Conservation (phyloP, 1,140 invertebrate species). For the Sarcophaga peregrina region DNA sequence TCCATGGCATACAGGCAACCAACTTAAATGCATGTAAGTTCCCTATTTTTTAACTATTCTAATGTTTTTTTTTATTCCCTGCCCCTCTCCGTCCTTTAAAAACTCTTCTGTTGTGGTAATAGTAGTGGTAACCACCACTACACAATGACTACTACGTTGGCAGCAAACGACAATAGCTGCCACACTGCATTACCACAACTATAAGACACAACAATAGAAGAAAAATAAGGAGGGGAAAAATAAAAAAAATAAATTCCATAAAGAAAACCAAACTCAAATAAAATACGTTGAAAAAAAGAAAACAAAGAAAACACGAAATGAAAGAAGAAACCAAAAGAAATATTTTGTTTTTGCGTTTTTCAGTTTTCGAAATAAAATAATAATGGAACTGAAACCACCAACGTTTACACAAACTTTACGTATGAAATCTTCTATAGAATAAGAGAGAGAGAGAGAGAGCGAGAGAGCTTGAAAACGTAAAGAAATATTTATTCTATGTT, state of each 20-base stretch:
- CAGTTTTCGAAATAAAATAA: neutral
- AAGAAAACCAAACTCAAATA: no score
- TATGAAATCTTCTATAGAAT: no score
- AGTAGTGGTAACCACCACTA: neutral
- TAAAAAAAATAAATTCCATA: no score
- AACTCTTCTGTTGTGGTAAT: neutral
- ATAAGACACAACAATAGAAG: neutral
- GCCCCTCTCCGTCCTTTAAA: no score
- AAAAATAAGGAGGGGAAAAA: no score
- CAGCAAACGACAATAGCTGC: neutral
- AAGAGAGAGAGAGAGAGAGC: no score
- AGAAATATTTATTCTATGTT: no score
- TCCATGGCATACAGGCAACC: constrained; percentile 83
- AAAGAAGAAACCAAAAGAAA: neutral
- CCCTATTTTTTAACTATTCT: neutral
- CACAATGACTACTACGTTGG: constrained; percentile 16
- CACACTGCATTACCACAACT: neutral
- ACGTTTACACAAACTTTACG: no score
- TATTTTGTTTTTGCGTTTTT: neutral
- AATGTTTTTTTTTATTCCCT: neutral
- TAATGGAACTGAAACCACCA: no score
- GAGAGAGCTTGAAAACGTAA: no score
- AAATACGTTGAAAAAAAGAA: no score
- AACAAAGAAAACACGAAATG: no score
- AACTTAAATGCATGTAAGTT: constrained; percentile 68